Base-by-base conservation (phyloP, 37 sponge, comb jelly and placozoan genomes). In the Haliclona indistincta region DNA sequence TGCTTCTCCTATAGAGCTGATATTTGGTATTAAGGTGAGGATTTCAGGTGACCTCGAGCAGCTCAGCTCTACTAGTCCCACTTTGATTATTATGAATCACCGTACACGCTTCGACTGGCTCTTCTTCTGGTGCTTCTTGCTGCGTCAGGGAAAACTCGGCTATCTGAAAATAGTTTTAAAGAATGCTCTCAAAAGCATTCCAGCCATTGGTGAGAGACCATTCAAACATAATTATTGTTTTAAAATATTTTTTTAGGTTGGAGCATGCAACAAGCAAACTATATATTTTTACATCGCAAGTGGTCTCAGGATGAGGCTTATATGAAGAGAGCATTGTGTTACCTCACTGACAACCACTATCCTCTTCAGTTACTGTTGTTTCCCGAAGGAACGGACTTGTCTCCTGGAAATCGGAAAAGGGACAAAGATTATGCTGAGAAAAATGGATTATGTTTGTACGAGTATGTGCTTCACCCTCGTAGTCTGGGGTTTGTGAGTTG, bases 91-190 rank as follows among this genome's bases (percentile, higher is more conserved):
- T 15, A 30, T 90, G 67, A 97, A 97, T 63, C 97, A 97, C 55
- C 84, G 95, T 22, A 97, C 97, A 36, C 60, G 94, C 23, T 83
- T 94, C 58, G 97, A 97, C 64, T 97, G 97, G 97, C 47, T 94
- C 82, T 88, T 94, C 42, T 38, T 91, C 5, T 97, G 92, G 92
- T 67, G 83, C 56, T 81, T 75, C 56, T 33, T 94, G 37, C 33
- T 90, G 7, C 64, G 90, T 28, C 69, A 75, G 49, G 86, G 91
- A 23, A 42, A 51, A 38, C 78, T 81, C 17, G 38, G 20, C 6
- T 47, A 76, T 10, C 71, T 65, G 39, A 91, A 84, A 77, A 91
- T 95, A 17, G 79, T 95, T 20, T 68, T 95, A 15, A 84, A 90
- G 71, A 54, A 80, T 2, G 56, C 89, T 15, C 70, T 95, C 4